phyloP scores from a whole-genome alignment of 2,888 invertebrate species.

The Xylophagus ater region DNA sequence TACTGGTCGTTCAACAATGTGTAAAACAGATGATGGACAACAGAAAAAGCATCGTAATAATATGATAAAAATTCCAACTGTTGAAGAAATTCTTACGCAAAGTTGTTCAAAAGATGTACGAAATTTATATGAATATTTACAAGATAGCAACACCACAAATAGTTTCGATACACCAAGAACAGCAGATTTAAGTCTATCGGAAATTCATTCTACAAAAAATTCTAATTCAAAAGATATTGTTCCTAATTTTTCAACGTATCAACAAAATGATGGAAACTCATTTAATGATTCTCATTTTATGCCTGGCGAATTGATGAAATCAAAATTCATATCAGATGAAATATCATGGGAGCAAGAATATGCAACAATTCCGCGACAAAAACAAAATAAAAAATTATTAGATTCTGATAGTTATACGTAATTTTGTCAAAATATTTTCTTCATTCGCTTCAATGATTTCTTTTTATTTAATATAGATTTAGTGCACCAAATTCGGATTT shows the following conservation, averaged over 20 bases:
- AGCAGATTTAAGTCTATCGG: slow-evolving; percentile 25
- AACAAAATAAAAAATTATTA: slow-evolving; percentile 19
- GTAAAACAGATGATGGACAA: slow-evolving; percentile 13
- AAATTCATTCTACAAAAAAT: background rate
- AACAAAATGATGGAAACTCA: slow-evolving; percentile 15
- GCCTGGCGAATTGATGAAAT: slow-evolving; percentile 34
- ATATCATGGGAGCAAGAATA: slow-evolving; percentile 34
- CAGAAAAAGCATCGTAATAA: background rate
- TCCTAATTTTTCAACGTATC: slow-evolving; percentile 12
- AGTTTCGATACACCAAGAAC: slow-evolving; percentile 33
- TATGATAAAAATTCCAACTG: slow-evolving; percentile 22
- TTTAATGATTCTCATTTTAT: slow-evolving; percentile 25
- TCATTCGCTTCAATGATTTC: too few species aligned
- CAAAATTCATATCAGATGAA: slow-evolving; percentile 31
- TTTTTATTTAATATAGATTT: slow-evolving; percentile 25
- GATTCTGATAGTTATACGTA: background rate
- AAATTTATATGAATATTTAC: slow-evolving; percentile 11
- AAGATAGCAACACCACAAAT: slow-evolving; percentile 2
- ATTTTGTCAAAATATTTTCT: slow-evolving; percentile 7
- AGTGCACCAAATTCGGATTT: slow-evolving; percentile 27
- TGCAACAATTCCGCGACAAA: slow-evolving; percentile 31
- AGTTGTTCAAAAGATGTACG: slow-evolving; percentile 33
- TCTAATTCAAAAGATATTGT: background rate
- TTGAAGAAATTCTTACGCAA: slow-evolving; percentile 33
- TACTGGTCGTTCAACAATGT: slow-evolving; percentile 34